phyloP scores from a whole-genome alignment of 2,797 vertebrate species.

The Fistularia commersonii region DNA sequence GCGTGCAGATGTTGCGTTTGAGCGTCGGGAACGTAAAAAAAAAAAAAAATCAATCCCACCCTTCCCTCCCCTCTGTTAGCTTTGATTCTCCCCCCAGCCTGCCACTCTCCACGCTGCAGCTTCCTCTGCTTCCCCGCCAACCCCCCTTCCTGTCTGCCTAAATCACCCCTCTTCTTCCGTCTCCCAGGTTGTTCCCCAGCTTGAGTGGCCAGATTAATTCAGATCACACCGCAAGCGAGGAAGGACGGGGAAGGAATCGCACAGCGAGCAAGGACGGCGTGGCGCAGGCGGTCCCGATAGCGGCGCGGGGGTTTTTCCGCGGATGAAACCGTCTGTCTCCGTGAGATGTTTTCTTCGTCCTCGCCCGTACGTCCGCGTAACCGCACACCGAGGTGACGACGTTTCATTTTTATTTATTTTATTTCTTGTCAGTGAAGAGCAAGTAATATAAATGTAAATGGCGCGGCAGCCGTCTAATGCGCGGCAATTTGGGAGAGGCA shows the following conservation, averaged over 20 bases:
- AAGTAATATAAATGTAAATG: slow-evolving; percentile 23
- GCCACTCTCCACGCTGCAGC: background rate
- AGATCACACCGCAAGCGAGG: slow-evolving; percentile 19
- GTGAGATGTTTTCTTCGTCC: background rate
- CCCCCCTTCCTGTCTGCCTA: background rate
- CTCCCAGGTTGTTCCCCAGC: no score
- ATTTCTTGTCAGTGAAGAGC: slow-evolving; percentile 7
- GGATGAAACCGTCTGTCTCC: slow-evolving; percentile 5
- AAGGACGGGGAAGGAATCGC: no score
- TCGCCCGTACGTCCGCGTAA: no score
- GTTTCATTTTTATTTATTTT: no score
- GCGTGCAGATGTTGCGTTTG: slow-evolving; percentile 21
- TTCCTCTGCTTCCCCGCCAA: no score
- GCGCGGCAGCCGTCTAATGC: slow-evolving; percentile 5
- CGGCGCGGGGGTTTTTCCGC: slow-evolving; percentile 10
- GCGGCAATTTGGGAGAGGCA: slow-evolving; percentile 4
- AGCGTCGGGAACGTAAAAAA: slow-evolving; percentile 34
- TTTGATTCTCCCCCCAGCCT: background rate
- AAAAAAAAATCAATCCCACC: no score
- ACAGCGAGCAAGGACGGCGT: background rate
- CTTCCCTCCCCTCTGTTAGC: no score
- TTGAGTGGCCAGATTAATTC: slow-evolving; percentile 27
- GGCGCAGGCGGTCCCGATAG: background rate
- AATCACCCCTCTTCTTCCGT: background rate
- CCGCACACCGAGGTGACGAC: no score